A percentile compares a stretch with the other conserved stretches of the same genome.
Evolutionary conservation across 1,140 invertebrate genomes (phyloP).

Genomic region (Halotydeus destructor): DNA sequence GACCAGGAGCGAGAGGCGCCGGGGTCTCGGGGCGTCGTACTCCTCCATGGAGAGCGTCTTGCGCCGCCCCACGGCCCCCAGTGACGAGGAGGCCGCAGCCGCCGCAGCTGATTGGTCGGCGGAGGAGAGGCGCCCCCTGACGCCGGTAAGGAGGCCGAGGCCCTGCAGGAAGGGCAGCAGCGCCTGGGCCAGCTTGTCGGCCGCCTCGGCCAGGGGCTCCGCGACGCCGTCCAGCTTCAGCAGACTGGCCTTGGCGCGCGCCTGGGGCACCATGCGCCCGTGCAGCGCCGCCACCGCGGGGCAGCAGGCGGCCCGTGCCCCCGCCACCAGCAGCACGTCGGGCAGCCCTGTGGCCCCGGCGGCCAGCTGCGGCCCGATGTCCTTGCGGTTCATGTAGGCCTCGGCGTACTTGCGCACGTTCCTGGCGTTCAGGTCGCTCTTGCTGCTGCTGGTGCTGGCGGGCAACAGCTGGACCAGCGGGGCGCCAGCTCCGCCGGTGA

Average conservation of each 20-base stretch:
- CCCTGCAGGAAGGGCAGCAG: slow-evolving; percentile 16
- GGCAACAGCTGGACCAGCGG: slow-evolving; percentile 2
- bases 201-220: slow-evolving; percentile 51
- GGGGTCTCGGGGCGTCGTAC: slow-evolving; percentile 13
- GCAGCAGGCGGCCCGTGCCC: slow-evolving; percentile 50
- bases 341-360: no score
- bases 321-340: slow-evolving; percentile 24
- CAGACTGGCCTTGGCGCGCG: slow-evolving; percentile 49
- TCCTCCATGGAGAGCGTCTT: slow-evolving; percentile 22
- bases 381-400: slow-evolving; percentile 43
- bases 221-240: slow-evolving; percentile 55
- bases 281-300: slow-evolving; percentile 56
- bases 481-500: not conserved
- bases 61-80: slow-evolving; percentile 19
- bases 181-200: slow-evolving; percentile 21
- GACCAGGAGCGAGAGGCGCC: slow-evolving; percentile 12
- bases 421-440: slow-evolving; percentile 49
- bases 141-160: not conserved
- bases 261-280: slow-evolving; percentile 47
- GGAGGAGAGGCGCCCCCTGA: no score
- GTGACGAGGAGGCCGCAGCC: slow-evolving; percentile 12
- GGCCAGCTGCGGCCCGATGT: slow-evolving; percentile 15
- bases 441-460: slow-evolving; percentile 5
- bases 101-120: slow-evolving; percentile 10
- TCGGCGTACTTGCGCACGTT: slow-evolving; percentile 63